Conservation (phyloP, 2,888 invertebrate species). For the Ennomos fuscantarius region DNA sequence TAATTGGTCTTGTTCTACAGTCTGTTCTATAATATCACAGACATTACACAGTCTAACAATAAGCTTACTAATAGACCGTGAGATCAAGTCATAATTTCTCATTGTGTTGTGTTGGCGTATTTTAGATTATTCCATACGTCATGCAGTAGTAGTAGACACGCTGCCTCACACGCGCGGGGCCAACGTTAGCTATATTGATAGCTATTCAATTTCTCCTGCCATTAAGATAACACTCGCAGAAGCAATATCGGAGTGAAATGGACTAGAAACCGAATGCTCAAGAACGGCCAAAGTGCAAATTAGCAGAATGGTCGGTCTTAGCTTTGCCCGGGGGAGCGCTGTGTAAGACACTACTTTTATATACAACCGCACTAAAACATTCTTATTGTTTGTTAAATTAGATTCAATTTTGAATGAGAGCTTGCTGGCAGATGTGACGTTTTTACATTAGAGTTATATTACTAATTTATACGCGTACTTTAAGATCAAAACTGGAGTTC, state of each 20-base stretch:
- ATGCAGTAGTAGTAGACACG: no score
- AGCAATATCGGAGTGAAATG: conserved; percentile 32
- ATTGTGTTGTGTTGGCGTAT: no score
- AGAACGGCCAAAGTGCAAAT: conserved; percentile 25
- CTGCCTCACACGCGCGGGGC: background rate
- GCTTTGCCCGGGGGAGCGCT: conserved; percentile 21
- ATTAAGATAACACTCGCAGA: conserved; percentile 29
- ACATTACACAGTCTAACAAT: no score
- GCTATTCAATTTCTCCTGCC: conserved; percentile 19
- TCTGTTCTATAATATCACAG: no score
- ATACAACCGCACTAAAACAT: background rate
- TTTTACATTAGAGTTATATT: background rate
- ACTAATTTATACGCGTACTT: conserved; percentile 26
- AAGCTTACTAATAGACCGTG: no score
- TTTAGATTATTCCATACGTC: no score
- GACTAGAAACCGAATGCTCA: conserved; percentile 29
- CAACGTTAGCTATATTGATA: conserved; percentile 16
- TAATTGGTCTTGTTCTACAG: no score
- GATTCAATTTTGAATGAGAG: background rate
- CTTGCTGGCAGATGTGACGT: background rate
- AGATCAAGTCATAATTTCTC: no score
- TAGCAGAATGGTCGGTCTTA: conserved; percentile 27
- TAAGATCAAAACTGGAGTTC: conserved; percentile 23
- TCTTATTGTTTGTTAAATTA: background rate
- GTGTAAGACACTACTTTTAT: conserved; percentile 14